phyloP scores from a whole-genome alignment of 2,113 vertebrate genomes.

The Hippolais icterina region DNA sequence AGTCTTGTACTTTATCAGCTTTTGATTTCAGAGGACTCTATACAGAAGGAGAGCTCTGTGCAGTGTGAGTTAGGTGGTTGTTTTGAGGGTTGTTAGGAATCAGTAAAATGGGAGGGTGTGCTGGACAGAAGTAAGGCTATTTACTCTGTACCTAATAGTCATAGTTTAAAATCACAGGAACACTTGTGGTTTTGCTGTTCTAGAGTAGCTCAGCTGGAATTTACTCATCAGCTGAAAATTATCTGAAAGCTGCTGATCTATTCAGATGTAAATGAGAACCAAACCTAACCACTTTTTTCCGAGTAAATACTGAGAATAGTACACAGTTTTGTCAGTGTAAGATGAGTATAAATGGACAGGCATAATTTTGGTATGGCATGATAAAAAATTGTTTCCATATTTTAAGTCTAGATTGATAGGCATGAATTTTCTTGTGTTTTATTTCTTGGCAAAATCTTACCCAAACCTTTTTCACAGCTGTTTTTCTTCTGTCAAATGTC shows the following conservation, averaged over 20 bases:
- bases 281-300: background rate
- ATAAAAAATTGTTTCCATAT: background rate
- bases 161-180: background rate
- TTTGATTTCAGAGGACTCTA: background rate
- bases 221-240: background rate
- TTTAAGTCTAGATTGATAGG: background rate
- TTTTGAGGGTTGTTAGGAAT: background rate
- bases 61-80: background rate
- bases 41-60: background rate
- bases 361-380: background rate
- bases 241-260: background rate
- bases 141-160: background rate
- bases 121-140: background rate
- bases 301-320: background rate
- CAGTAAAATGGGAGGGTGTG: background rate
- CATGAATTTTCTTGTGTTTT: rapidly evolving
- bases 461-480: background rate
- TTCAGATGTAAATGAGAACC: background rate
- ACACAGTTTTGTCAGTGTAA: background rate
- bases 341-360: background rate
- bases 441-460: background rate
- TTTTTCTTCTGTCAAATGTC: background rate
- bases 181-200: background rate
- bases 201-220: background rate
- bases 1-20: background rate